Evolutionary conservation across 2,113 vertebrate species (phyloP).

Genomic region (Brienomyrus brachyistius): DNA sequence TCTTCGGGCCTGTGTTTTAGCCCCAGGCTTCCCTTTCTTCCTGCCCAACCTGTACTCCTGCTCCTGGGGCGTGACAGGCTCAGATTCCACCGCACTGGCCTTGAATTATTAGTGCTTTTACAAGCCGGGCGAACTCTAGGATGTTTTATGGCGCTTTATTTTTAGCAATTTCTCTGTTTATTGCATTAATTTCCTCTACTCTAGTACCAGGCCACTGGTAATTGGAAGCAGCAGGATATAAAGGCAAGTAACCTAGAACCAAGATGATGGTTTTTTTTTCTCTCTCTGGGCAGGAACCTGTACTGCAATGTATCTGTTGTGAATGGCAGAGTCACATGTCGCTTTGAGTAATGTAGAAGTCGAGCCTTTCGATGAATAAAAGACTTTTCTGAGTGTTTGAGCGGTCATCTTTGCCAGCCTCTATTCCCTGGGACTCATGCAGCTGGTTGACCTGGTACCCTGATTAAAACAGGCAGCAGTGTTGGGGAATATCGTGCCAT

Average conservation of each 20-base stretch:
- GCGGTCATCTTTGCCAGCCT: background rate
- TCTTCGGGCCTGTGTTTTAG: background rate
- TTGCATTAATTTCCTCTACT: constrained; percentile 15
- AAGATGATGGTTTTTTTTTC: constrained; percentile 5
- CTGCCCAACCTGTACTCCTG: background rate
- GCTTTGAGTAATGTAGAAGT: background rate
- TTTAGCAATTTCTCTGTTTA: constrained; percentile 3
- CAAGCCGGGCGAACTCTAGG: background rate
- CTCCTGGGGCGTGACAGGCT: background rate
- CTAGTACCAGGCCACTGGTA: constrained; percentile 4
- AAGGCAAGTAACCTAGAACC: constrained; percentile 7
- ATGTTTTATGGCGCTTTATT: constrained; percentile 11
- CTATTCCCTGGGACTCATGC: background rate
- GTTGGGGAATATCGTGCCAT: background rate
- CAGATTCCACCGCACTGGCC: background rate
- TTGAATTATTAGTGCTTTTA: background rate
- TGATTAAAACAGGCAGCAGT: background rate
- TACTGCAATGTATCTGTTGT: background rate
- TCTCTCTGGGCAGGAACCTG: background rate
- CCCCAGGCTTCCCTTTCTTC: background rate
- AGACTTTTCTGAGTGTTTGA: background rate
- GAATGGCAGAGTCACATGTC: background rate
- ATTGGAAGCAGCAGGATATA: constrained; percentile 13
- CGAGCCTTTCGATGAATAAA: background rate
- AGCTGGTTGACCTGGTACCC: background rate